These are phyloP conservation scores for Epinotia nisella DNA, from an alignment of 2,888 invertebrate genomes.

Conservation along the genomic window DNA sequence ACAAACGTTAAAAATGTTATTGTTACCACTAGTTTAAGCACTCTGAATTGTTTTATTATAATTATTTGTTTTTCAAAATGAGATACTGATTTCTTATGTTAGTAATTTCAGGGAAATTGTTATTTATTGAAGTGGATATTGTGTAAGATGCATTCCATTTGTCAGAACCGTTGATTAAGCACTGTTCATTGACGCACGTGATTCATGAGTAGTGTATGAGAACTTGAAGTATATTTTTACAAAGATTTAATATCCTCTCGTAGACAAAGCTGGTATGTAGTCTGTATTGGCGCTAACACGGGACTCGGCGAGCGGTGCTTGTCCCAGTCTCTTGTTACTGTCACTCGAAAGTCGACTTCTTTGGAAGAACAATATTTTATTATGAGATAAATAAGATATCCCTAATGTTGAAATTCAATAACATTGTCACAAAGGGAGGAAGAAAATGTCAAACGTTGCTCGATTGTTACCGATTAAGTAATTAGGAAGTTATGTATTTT, in stretches of 20 bases:
- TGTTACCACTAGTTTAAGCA: constrained; percentile 83
- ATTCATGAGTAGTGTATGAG: constrained; percentile 67
- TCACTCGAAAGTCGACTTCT: constrained; percentile 30
- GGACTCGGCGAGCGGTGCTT: constrained; percentile 5
- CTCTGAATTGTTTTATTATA: constrained; percentile 74
- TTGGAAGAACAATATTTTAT: constrained; percentile 46
- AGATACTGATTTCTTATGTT: constrained; percentile 67
- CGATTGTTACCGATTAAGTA: constrained; percentile 82
- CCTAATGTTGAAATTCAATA: constrained; percentile 63
- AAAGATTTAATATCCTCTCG: constrained; percentile 62
- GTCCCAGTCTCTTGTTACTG: constrained; percentile 18
- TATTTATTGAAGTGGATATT: constrained; percentile 73
- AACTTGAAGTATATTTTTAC: constrained; percentile 70
- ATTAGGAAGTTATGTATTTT: constrained; percentile 80
- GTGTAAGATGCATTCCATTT: constrained; percentile 82
- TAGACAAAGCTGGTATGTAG: constrained; percentile 59
- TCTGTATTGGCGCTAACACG: constrained; percentile 53
- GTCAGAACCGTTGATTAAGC: constrained; percentile 72
- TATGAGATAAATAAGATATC: constrained; percentile 60
- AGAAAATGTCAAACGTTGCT: constrained; percentile 75
- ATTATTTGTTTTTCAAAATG: constrained; percentile 67
- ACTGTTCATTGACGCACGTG: constrained; percentile 80
- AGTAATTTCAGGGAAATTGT: constrained; percentile 69
- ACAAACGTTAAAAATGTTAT: constrained; percentile 73
- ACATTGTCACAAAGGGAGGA: constrained; percentile 81